Base-by-base conservation (phyloP, 30 jellyfish, hydroid and myxozoan genomes). In the Catostylus mosaicus region DNA sequence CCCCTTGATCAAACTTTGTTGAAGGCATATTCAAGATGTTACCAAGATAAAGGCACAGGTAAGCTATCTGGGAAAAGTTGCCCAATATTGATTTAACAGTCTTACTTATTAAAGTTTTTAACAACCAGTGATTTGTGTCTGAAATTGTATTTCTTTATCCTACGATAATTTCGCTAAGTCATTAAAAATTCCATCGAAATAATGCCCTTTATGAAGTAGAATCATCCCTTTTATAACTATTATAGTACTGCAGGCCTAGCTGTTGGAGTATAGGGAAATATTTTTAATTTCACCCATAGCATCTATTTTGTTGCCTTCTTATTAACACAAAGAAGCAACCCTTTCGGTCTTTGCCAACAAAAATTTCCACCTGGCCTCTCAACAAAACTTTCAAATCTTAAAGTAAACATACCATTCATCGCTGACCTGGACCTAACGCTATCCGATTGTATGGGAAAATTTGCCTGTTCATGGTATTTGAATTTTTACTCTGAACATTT, bases 21-120 rank as follows among this genome's bases (percentile, higher is more conserved):
- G 70, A 56, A 56, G 20, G 70, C 0, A 56, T 8, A 22, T n/a
- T 56, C 26, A 56, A 56, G 34, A 9, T 56, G 20, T 56, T 11
- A n/a, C 70, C 26, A 56, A 8, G 70, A 56, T 56, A 8, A 27
- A 19, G 70, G 70, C 20, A 56, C 70, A 56, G 70, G 16, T 56
- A 22, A 56, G 70, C 34, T 56, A 56, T 56, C 70, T 56, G 26
- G 70, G 70, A 56, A 8, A 8, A 8, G 8, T 56, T 56, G 70
- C 70, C 70, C 26, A n/a, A 27, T 56, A 19, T 56, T 0, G 60
- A 46, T 46, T 46, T 46, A 11, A 56, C 34, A 19, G 70, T 56
- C 20, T 11, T 56, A 56, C 33, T 19, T 56, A 19, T 22, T 56
- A 8, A 8, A 56, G 70, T 0, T 56, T 8, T 7, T 10, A 56